phyloP scores from a whole-genome alignment of 2,797 vertebrate genomes.

The Chaunax sp. region DNA sequence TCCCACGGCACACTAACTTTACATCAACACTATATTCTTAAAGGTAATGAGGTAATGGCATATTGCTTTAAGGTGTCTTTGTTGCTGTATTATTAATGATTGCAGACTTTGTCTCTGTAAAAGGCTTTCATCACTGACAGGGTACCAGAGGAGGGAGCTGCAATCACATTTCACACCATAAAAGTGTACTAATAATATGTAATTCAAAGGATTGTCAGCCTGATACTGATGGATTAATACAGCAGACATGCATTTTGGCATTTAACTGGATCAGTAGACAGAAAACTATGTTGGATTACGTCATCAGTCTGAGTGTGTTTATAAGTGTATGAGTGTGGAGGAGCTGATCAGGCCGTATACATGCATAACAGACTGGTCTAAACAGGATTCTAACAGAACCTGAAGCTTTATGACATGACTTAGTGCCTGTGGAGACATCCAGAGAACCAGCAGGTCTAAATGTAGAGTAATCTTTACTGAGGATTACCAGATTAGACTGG shows the following conservation, averaged over 20 bases:
- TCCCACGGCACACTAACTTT: too few species aligned
- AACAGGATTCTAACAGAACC: not conserved
- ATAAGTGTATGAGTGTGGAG: too few species aligned
- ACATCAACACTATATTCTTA: too few species aligned
- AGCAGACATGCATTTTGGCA: slow-evolving; percentile 1
- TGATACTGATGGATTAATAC: slow-evolving; percentile 3
- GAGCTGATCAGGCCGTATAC: not conserved
- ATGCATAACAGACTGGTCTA: not conserved
- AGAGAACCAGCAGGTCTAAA: slow-evolving; percentile 31
- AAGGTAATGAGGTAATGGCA: not conserved
- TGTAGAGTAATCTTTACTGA: slow-evolving; percentile 36
- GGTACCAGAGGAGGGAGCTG: not conserved
- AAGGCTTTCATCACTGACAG: not conserved
- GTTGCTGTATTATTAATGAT: not conserved
- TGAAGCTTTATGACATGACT: not conserved
- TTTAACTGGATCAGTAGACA: slow-evolving; percentile 15
- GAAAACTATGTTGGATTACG: not conserved
- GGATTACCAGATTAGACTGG: slow-evolving; percentile 53
- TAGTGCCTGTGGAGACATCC: slow-evolving; percentile 7
- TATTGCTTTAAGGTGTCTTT: not conserved
- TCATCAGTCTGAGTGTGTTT: slow-evolving; percentile 3
- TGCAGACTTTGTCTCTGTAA: slow-evolving; percentile 1
- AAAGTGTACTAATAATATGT: not conserved
- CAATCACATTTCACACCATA: slow-evolving; percentile 19
- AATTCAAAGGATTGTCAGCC: not conserved